phyloP scores from a whole-genome alignment of 1,140 invertebrate genomes.

The Trichonephila clavipes region DNA sequence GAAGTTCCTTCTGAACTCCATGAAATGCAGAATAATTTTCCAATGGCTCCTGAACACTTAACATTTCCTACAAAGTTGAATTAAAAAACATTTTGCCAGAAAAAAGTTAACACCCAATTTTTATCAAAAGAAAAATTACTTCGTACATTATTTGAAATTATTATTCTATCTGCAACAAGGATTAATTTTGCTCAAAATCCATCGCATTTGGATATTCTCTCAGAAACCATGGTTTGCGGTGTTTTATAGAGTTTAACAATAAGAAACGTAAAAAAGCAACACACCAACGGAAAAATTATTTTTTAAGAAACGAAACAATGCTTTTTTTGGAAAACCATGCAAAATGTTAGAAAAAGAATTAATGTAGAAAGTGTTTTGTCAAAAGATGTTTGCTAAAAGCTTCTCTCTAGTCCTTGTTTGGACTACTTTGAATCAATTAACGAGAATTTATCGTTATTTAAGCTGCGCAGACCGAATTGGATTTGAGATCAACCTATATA shows the following conservation, averaged over 20 bases:
- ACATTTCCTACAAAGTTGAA: constrained; percentile 34
- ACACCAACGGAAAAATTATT: constrained; percentile 79
- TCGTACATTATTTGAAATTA: constrained; percentile 82
- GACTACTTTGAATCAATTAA: constrained; percentile 77
- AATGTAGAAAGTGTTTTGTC: constrained; percentile 80
- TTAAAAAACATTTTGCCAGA: background rate
- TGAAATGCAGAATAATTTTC: constrained; percentile 80
- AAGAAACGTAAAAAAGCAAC: constrained; percentile 77
- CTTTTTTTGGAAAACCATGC: constrained; percentile 82
- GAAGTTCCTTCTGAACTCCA: constrained; percentile 78
- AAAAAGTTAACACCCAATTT: constrained; percentile 63
- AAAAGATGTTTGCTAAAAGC: constrained; percentile 76
- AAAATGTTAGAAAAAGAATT: constrained; percentile 81
- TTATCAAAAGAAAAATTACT: constrained; percentile 79
- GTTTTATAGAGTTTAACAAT: constrained; percentile 82
- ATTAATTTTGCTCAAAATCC: constrained; percentile 82
- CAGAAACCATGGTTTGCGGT: constrained; percentile 82
- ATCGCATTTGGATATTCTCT: constrained; percentile 82
- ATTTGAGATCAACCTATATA: constrained; percentile 78
- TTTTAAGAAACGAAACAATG: constrained; percentile 81
- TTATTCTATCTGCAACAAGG: constrained; percentile 82
- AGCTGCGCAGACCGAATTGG: background rate
- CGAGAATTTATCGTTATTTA: constrained; percentile 53
- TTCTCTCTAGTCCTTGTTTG: constrained; percentile 28
- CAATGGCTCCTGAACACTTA: constrained; percentile 79